These are phyloP conservation scores for Dolichopus griseipennis DNA, from an alignment of 2,888 invertebrate genomes.

Conservation along the genomic window DNA sequence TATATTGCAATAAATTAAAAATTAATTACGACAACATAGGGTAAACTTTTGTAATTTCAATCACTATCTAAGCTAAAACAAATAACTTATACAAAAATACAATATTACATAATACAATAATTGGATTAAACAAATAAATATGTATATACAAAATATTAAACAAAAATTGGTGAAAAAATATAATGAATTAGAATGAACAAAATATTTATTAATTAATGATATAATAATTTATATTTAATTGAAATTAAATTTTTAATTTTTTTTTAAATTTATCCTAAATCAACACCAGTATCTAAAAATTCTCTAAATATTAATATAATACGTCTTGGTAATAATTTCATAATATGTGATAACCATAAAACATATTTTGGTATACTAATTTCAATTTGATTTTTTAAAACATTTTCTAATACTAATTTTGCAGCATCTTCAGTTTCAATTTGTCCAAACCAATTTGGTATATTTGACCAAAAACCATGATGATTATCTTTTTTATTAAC, in stretches of 20 bases:
- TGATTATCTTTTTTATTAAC: constrained; percentile 47
- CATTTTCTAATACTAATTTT: constrained; percentile 50
- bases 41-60: too few species aligned
- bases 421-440: constrained; percentile 53
- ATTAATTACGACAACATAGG: too few species aligned
- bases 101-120: too few species aligned
- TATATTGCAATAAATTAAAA: too few species aligned
- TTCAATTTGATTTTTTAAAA: constrained; percentile 53
- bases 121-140: too few species aligned
- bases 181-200: too few species aligned
- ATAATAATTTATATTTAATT: too few species aligned
- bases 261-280: constrained; percentile 46
- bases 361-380: constrained; percentile 56
- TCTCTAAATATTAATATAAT: constrained; percentile 54
- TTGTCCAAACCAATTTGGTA: constrained; percentile 58
- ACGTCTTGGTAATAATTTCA: constrained; percentile 52
- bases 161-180: too few species aligned
- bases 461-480: constrained; percentile 49
- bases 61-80: too few species aligned
- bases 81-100: too few species aligned
- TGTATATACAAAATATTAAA: too few species aligned
- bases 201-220: too few species aligned
- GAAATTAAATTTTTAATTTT: not conserved
- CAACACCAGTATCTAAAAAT: constrained; percentile 55
- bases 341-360: constrained; percentile 50